Conservation (phyloP, 1,140 invertebrate genomes). For the Protaetia brevitarsis region DNA sequence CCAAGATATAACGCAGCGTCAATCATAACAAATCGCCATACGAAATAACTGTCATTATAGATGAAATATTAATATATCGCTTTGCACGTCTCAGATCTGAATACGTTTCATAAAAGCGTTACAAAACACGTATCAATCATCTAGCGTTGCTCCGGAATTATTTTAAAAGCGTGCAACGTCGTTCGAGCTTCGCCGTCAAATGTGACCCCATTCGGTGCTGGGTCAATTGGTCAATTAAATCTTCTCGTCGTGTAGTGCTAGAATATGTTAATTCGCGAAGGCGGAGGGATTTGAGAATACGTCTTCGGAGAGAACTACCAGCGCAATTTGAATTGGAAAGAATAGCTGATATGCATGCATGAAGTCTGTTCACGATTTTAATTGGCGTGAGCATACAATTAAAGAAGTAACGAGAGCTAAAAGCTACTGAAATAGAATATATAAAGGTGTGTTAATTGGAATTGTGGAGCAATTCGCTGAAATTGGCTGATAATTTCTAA, state of each 20-base stretch:
- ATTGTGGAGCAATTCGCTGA: no score
- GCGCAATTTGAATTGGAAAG: background rate
- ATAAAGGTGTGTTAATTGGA: no score
- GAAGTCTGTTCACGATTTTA: no score
- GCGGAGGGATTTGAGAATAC: background rate
- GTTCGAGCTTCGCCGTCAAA: conserved; percentile 1
- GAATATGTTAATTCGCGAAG: conserved; percentile 6
- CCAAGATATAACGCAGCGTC: background rate
- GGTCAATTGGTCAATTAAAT: conserved; percentile 18
- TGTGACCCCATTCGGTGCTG: conserved; percentile 5
- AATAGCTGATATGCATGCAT: background rate
- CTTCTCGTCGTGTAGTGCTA: background rate
- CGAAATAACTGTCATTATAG: conserved; percentile 12
- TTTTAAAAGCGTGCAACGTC: background rate
- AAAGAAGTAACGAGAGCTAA: no score
- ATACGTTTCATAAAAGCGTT: conserved; percentile 6
- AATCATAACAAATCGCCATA: conserved; percentile 12
- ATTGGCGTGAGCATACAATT: no score
- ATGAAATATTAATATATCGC: conserved; percentile 4
- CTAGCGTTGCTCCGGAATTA: background rate
- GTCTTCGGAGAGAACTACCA: background rate
- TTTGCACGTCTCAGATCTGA: background rate
- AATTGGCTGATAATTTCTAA: no score
- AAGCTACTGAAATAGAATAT: no score
- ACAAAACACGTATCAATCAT: conserved; percentile 10